Evolutionary conservation across 2,797 vertebrate genomes (phyloP).

Genomic region (Neostethus bicornis): DNA sequence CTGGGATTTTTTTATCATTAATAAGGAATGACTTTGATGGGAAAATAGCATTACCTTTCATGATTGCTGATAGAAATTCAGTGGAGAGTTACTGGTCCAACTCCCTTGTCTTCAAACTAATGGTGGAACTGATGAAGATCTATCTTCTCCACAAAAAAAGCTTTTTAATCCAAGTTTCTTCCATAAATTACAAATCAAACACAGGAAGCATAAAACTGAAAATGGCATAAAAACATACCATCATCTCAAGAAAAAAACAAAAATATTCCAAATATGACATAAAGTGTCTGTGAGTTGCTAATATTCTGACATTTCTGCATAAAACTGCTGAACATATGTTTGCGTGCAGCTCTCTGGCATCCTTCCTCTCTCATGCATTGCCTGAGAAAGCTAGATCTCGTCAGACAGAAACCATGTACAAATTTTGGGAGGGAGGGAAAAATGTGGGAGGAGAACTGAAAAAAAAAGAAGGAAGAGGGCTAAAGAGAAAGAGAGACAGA

Average conservation of each 20-base stretch:
- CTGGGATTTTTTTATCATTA: neutral
- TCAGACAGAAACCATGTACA: constrained; percentile 75
- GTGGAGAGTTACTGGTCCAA: constrained; percentile 18
- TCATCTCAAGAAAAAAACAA: neutral
- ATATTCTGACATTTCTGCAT: constrained; percentile 13
- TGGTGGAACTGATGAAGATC: constrained; percentile 5
- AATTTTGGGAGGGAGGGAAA: constrained; percentile 44
- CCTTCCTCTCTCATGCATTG: constrained; percentile 55
- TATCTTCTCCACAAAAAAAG: constrained; percentile 27
- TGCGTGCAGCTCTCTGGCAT: constrained; percentile 53
- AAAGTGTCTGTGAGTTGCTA: neutral
- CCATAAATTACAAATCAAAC: constrained; percentile 20
- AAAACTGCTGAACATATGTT: constrained; percentile 27
- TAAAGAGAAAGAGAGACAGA: constrained; percentile 27
- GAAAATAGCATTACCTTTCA: constrained; percentile 77
- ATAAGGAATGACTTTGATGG: neutral
- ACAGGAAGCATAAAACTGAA: constrained; percentile 4
- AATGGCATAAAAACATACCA: neutral
- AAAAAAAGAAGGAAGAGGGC: constrained; percentile 28
- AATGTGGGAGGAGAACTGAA: constrained; percentile 33
- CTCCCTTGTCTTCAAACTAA: constrained; percentile 27
- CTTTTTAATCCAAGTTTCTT: constrained; percentile 32
- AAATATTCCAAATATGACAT: neutral
- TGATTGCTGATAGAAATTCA: constrained; percentile 57
- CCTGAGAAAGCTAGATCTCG: constrained; percentile 61